Percentiles rank a stretch among this genome's conserved stretches.
These are phyloP conservation scores for Xestia ashworthii DNA, from an alignment of 2,888 invertebrate species.

Conservation along the genomic window DNA sequence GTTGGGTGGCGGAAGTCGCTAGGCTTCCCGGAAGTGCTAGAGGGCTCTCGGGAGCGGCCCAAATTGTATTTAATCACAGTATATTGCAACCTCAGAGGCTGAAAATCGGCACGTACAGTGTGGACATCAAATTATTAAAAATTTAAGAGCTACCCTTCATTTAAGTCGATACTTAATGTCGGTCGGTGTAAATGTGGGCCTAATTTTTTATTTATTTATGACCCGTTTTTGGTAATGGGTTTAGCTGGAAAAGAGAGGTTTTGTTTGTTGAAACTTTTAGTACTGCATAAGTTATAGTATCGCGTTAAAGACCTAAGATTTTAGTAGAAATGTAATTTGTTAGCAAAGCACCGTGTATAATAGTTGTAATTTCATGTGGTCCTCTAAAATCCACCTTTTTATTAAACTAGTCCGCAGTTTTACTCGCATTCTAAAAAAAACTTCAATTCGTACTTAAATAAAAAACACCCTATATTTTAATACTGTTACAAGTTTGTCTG, in stretches of 20 bases:
- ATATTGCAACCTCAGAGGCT: constrained; percentile 75
- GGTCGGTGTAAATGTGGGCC: constrained; percentile 49
- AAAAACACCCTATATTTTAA: background rate
- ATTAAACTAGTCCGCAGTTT: background rate
- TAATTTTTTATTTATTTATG: constrained; percentile 62
- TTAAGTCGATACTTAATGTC: constrained; percentile 52
- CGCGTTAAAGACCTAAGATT: background rate
- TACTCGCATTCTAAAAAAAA: background rate
- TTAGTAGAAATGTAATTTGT: background rate
- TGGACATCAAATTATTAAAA: constrained; percentile 76
- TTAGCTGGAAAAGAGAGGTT: background rate
- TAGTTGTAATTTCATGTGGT: background rate
- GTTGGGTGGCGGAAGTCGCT: constrained; percentile 86
- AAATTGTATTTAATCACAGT: constrained; percentile 88
- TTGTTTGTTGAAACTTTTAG: background rate
- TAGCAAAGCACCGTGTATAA: background rate
- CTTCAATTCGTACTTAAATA: background rate
- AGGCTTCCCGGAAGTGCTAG: constrained; percentile 88
- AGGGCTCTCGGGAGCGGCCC: constrained; percentile 83
- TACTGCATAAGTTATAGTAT: background rate
- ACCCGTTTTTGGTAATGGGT: constrained; percentile 26
- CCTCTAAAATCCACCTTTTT: background rate
- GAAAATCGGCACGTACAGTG: constrained; percentile 66
- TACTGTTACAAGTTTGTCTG: background rate
- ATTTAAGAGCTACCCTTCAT: constrained; percentile 68